A percentile compares a stretch with the other conserved stretches of the same genome.
These are phyloP conservation scores for Nanorana parkeri DNA, from an alignment of 2,113 vertebrate genomes.

Conservation along the genomic window DNA sequence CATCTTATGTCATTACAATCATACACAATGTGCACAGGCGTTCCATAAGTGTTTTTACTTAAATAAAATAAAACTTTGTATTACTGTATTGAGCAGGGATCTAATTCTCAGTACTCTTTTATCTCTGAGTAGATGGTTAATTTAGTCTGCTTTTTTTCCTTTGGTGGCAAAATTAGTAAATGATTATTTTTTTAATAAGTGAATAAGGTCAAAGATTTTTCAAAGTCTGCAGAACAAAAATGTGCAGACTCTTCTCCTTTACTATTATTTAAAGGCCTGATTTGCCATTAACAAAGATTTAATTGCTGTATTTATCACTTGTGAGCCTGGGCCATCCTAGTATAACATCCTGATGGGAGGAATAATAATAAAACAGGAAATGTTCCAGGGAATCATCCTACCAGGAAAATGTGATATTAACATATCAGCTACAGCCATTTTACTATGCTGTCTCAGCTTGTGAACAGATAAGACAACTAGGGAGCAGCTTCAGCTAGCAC, in stretches of 20 bases:
- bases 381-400: slow-evolving; percentile 58
- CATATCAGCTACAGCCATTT: slow-evolving; percentile 6
- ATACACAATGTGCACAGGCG: too few species aligned
- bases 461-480: neutral
- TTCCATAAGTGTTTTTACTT: neutral
- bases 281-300: slow-evolving; percentile 63
- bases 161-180: neutral
- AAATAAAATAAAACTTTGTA: neutral
- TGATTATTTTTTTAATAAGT: slow-evolving; percentile 48
- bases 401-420: slow-evolving; percentile 47
- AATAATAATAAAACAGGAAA: slow-evolving; percentile 65
- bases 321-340: slow-evolving; percentile 61
- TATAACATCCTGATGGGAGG: slow-evolving; percentile 59
- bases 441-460: slow-evolving; percentile 1
- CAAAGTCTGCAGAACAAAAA: slow-evolving; percentile 59
- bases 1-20: too few species aligned
- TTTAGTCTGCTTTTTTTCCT: neutral
- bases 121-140: neutral
- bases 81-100: neutral
- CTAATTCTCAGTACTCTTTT: neutral
- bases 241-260: slow-evolving; percentile 57
- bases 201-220: slow-evolving; percentile 61
- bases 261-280: slow-evolving; percentile 51
- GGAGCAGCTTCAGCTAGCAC: too few species aligned
- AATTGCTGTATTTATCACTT: slow-evolving; percentile 66